A percentile compares a stretch with the other conserved stretches of the same genome.
phyloP scores from a whole-genome alignment of 2,888 invertebrate genomes.

The Sarcophaga variegata region DNA sequence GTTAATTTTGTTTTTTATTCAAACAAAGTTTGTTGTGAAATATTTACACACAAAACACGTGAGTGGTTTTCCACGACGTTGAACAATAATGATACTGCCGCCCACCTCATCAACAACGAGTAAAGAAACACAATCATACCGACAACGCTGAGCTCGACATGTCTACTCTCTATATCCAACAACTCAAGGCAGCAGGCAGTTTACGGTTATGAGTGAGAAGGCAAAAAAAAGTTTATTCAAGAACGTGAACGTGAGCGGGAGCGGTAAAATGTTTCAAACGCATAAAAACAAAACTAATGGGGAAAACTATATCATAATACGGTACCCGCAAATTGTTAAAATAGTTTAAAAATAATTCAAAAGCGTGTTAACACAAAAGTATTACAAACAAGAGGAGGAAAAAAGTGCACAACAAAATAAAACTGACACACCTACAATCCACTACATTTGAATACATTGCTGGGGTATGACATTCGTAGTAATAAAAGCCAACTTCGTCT shows the following conservation, averaged over 20 bases:
- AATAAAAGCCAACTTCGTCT: not conserved
- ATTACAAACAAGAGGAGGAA: not conserved
- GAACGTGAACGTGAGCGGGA: not conserved
- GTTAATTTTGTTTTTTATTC: not conserved
- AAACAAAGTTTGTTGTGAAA: constrained; percentile 35
- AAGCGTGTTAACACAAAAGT: not conserved
- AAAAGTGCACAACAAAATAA: not conserved
- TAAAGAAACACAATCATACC: not conserved
- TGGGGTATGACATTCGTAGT: not conserved
- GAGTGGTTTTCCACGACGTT: constrained; percentile 57
- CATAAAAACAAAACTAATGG: too few relatives aligned
- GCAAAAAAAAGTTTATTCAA: not conserved
- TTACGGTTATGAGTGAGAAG: not conserved
- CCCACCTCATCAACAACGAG: constrained; percentile 49
- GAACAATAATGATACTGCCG: constrained; percentile 55
- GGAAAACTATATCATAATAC: too few relatives aligned
- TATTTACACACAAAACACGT: constrained; percentile 57
- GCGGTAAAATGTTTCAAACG: not conserved
- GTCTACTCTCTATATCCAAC: not conserved
- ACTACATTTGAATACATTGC: not conserved
- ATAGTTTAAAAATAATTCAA: not conserved
- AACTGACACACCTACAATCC: not conserved
- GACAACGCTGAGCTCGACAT: constrained; percentile 13
- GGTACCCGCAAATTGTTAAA: not conserved
- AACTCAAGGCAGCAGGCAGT: constrained; percentile 10